Evolutionary conservation across 2,797 vertebrate genomes (phyloP), one percentile per base, ranked within the genome.

Genomic region (Pantherophis alleghaniensis): DNA sequence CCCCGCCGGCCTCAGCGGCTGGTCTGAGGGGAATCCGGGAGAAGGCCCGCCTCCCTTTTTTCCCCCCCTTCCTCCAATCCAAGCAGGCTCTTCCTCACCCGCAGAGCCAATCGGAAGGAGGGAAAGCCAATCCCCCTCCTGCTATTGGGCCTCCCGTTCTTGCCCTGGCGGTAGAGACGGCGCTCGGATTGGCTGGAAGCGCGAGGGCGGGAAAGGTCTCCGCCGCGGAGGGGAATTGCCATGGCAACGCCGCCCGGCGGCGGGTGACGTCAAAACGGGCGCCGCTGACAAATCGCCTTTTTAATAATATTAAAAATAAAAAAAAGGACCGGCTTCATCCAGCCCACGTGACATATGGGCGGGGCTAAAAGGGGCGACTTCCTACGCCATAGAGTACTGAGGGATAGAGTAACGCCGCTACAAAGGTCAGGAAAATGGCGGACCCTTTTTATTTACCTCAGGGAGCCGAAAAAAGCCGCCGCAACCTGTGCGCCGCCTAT

Each of bases 261-360:
- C 6, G 74, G 20, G 3, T 11, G 37, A 83, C 3, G 37, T 24
- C 10, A 22, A 11, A 83, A 22, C 2, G 20, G 74, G 37, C 74
- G 37, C 9, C 18, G 3, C 0, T 0, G 20, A 24, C 37, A 1
- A 24, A 12, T 4, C 4, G 4, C 22, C 20, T 5, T 24, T 42
- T 83, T 47, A 4, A 22, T 5, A 0, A 22, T 59, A 16, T 4
- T 14, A 56, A 56, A 1, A 10, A 56, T 10, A 3, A 24, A 79
- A 22, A 42, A 79, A 79, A 26, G 9, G 32, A 37, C 18, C 32
- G 1, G 3, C 18, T 47, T 83, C 37, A 11, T 47, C 20, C 37
- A 11, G 10, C 37, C 74, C 20, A 47, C 9, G 74, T 47, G 74
- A 47, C 74, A 1, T 5, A 11, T 2, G 10, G 74, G 74, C 20